Base-by-base conservation (phyloP, 2,888 invertebrate species). In the Lottia scabra region DNA sequence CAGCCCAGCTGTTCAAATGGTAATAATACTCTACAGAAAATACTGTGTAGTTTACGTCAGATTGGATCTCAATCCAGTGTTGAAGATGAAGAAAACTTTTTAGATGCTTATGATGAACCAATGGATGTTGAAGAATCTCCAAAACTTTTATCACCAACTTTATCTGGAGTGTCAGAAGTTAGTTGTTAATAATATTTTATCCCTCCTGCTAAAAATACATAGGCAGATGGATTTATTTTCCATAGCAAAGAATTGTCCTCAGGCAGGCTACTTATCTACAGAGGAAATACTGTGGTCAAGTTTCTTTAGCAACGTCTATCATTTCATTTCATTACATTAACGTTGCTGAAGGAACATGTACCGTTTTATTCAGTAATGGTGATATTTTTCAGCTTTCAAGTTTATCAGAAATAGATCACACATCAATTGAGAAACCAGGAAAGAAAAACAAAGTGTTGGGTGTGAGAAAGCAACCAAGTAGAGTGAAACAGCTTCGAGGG, bases 161-260 rank as follows among this genome's bases (percentile, higher is more conserved):
- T 82, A 23, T 82, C 81, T 63, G 82, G 81, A 45, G 76, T 82
- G 15, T 80, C 78, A 67, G 77, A 78, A 78, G 82, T 82, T 64
- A 30, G 73, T 48, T 48, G 62, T n/a, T 13, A 26, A 10, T 15
- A 62, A 62, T 62, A n/a, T 62, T 6, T 67, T 19, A 44, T 16
- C 12, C 46, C n/a, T 27, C 10, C 2, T 0, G n/a, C 43, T n/a
- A n/a, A n/a, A n/a, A n/a, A 19, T 10, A 19, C n/a, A 19, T 6
- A 38, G 5, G 10, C 38, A 38, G 38, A 38, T 38, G 6, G 30
- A 38, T 38, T 1, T 5, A 38, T 10, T 38, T 38, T 5, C 38
- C 38, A 38, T 38, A 38, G 38, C 10, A 5, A 38, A 8, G 38
- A n/a, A n/a, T n/a, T n/a, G n/a, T n/a, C n/a, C n/a, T n/a, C n/a